These are phyloP conservation scores for Botia almorhae DNA, from an alignment of 2,797 vertebrate genomes.

Conservation along the genomic window DNA sequence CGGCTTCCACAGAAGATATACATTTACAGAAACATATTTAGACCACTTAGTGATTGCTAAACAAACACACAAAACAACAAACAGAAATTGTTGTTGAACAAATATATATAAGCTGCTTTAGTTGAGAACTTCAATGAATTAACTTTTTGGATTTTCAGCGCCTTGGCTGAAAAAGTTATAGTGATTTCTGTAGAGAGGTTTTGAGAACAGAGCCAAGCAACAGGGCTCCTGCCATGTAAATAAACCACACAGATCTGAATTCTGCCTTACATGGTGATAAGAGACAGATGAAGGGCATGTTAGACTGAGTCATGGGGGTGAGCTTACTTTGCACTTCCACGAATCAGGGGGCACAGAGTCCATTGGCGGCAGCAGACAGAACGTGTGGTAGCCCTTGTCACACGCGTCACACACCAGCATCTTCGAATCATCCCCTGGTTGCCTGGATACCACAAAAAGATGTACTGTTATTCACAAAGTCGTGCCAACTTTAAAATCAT, in stretches of 20 bases:
- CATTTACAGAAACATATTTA: too few species aligned
- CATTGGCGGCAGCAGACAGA: conserved; percentile 90
- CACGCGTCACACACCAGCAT: conserved; percentile 96
- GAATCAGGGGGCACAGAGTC: conserved; percentile 86
- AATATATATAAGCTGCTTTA: too few species aligned
- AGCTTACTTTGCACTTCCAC: conserved; percentile 94
- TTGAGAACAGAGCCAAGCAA: background rate
- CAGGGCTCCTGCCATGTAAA: conserved; percentile 21
- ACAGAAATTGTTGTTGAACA: too few species aligned
- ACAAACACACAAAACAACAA: too few species aligned
- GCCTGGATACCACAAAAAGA: conserved; percentile 72
- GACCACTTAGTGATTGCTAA: too few species aligned
- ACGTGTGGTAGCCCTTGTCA: conserved; percentile 96
- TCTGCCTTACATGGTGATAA: conserved; percentile 33
- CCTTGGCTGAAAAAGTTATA: background rate
- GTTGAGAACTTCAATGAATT: background rate
- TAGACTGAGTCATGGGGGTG: conserved; percentile 16
- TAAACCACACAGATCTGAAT: conserved; percentile 26
- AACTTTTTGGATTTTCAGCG: background rate
- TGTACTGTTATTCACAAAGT: background rate
- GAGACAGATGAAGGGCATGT: conserved; percentile 11
- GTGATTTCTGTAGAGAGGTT: background rate
- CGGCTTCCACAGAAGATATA: too few species aligned
- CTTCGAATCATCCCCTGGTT: conserved; percentile 89
- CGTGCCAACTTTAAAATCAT: too few species aligned